These are phyloP conservation scores for Orius insidiosus DNA, from an alignment of 1,140 invertebrate species.

Conservation along the genomic window DNA sequence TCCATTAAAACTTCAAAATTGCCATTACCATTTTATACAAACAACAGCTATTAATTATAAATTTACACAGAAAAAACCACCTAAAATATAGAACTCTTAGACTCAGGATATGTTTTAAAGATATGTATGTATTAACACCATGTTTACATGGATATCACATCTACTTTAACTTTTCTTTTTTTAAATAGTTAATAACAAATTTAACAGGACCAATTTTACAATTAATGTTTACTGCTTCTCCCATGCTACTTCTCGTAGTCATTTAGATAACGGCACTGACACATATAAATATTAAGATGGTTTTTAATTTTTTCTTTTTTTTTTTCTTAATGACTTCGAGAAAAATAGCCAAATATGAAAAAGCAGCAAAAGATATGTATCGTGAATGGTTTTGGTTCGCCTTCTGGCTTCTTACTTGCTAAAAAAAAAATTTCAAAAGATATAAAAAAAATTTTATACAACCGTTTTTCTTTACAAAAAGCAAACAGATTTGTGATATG, in stretches of 20 bases:
- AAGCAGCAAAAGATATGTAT: slow-evolving; percentile 13
- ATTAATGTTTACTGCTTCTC: background rate
- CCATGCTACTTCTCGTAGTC: background rate
- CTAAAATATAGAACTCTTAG: slow-evolving; percentile 9
- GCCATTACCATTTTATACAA: background rate
- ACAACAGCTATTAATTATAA: slow-evolving; percentile 9
- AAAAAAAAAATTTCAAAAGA: background rate
- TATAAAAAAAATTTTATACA: no score
- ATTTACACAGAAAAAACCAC: slow-evolving; percentile 2
- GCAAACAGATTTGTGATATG: no score
- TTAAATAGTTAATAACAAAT: slow-evolving; percentile 3
- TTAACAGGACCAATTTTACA: slow-evolving; percentile 6
- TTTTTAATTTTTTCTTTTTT: slow-evolving; percentile 4
- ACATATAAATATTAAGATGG: slow-evolving; percentile 9
- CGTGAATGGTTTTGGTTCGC: slow-evolving; percentile 16
- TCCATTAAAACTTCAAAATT: background rate
- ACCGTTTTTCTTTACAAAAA: no score
- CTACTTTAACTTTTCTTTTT: slow-evolving; percentile 6
- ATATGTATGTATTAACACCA: slow-evolving; percentile 5
- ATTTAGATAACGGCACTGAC: slow-evolving; percentile 11
- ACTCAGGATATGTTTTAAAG: slow-evolving; percentile 10
- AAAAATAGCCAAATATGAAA: no score
- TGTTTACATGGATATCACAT: slow-evolving; percentile 8
- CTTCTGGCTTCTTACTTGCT: slow-evolving; percentile 13
- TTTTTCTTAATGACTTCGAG: no score